Percentiles rank a stretch among this genome's conserved stretches.
These are phyloP conservation scores for Phallusia fumigata DNA, from an alignment of 23 tunicate genomes.

Conservation along the genomic window DNA sequence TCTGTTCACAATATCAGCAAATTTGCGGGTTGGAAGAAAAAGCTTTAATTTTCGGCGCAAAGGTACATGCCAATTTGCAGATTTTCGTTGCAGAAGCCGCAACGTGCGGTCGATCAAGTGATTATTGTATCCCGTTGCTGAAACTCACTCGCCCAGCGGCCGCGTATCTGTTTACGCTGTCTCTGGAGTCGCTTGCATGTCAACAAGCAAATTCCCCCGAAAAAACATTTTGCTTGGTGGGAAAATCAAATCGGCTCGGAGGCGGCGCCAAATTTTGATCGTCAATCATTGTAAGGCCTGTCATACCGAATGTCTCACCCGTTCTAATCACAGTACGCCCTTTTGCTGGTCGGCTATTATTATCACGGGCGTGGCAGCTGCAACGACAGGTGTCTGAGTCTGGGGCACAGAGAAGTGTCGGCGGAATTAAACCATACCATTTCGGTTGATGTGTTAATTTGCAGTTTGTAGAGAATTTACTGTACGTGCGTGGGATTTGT, in stretches of 20 bases:
- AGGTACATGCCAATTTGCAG: too few relatives aligned
- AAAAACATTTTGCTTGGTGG: not conserved
- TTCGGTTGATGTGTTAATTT: not conserved
- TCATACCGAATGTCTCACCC: not conserved
- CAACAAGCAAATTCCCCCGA: too few relatives aligned
- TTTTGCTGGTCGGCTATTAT: not conserved
- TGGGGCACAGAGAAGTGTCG: not conserved
- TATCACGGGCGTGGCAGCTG: constrained; percentile 10
- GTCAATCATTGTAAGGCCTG: constrained; percentile 1
- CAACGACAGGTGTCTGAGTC: not conserved
- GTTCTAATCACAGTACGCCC: not conserved
- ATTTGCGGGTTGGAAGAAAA: too few relatives aligned
- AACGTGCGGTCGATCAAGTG: too few relatives aligned
- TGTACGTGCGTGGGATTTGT: too few relatives aligned
- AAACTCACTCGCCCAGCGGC: too few relatives aligned
- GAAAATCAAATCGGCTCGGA: not conserved
- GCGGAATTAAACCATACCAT: not conserved
- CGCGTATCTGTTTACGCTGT: too few relatives aligned
- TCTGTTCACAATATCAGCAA: too few relatives aligned
- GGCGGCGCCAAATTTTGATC: not conserved
- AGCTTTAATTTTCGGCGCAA: too few relatives aligned
- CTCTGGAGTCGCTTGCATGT: too few relatives aligned
- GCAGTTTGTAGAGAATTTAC: not conserved
- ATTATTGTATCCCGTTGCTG: too few relatives aligned
- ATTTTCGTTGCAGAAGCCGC: too few relatives aligned